These are phyloP conservation scores for Microctenopoma stevenorrisi DNA, from an alignment of 2,797 vertebrate species.

Conservation along the genomic window DNA sequence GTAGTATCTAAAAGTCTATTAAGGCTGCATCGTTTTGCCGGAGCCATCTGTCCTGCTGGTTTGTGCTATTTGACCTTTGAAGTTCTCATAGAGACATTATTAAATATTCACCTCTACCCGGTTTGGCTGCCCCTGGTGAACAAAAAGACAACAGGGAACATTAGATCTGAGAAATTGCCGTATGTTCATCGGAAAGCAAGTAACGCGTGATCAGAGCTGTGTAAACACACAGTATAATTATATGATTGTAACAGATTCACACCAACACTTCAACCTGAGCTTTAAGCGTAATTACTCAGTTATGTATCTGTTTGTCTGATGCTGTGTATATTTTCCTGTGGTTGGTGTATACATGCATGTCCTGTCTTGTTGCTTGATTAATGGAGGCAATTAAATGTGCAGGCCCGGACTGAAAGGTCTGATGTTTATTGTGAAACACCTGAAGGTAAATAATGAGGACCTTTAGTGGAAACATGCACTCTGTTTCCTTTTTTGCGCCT, in stretches of 20 bases:
- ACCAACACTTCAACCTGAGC: slow-evolving; percentile 8
- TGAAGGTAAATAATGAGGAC: slow-evolving; percentile 28
- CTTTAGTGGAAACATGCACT: slow-evolving; percentile 14
- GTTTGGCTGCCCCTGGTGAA: too few relatives aligned
- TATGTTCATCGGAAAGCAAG: not conserved
- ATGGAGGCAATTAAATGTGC: slow-evolving; percentile 45
- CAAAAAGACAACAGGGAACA: too few relatives aligned
- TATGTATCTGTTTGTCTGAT: slow-evolving; percentile 10
- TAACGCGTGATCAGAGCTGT: slow-evolving; percentile 18
- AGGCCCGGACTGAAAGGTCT: slow-evolving; percentile 14
- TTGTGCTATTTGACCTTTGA: too few relatives aligned
- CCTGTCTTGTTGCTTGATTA: slow-evolving; percentile 42
- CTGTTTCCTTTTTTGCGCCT: slow-evolving; percentile 10
- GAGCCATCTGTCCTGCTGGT: too few relatives aligned
- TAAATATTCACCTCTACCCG: too few relatives aligned
- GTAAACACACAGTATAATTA: slow-evolving; percentile 11
- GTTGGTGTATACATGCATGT: slow-evolving; percentile 8
- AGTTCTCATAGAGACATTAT: too few relatives aligned
- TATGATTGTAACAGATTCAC: slow-evolving; percentile 22
- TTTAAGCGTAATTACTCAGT: slow-evolving; percentile 5
- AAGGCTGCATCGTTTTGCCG: too few relatives aligned
- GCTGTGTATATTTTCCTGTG: slow-evolving; percentile 16
- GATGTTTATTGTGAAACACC: slow-evolving; percentile 50
- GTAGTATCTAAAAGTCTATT: too few relatives aligned
- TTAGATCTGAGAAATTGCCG: too few relatives aligned